Evolutionary conservation across 2,797 vertebrate genomes (phyloP).

Genomic region (Etheostoma nigrum): DNA sequence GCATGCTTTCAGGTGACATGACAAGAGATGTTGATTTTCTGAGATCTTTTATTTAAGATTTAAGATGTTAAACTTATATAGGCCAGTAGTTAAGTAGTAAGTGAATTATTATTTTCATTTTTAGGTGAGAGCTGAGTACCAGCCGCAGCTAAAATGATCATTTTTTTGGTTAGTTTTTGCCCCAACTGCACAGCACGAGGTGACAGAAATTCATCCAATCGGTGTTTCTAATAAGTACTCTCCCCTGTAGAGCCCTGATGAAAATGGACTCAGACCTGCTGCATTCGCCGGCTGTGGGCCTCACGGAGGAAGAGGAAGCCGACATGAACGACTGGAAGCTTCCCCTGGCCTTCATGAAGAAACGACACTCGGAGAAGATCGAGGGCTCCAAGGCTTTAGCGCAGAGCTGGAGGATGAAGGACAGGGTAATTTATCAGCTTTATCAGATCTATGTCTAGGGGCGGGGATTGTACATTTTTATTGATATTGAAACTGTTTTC

Average conservation of each 20-base stretch:
- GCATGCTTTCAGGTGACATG: too few species aligned
- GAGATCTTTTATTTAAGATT: background rate
- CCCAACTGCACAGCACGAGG: background rate
- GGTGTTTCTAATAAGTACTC: slow-evolving; percentile 16
- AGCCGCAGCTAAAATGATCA: background rate
- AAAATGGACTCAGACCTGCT: slow-evolving; percentile 89
- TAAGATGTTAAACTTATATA: background rate
- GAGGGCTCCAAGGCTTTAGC: slow-evolving; percentile 97
- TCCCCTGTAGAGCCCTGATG: slow-evolving; percentile 78
- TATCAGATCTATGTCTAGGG: background rate
- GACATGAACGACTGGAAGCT: slow-evolving; percentile 97
- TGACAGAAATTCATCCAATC: background rate
- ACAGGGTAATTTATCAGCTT: slow-evolving; percentile 87
- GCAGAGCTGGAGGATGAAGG: slow-evolving; percentile 99
- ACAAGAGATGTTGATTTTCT: slow-evolving; percentile 1
- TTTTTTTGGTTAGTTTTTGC: background rate
- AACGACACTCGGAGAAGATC: slow-evolving; percentile 97
- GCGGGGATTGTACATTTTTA: too few species aligned
- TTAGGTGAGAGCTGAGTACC: background rate
- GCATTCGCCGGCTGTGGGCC: slow-evolving; percentile 90
- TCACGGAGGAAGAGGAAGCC: slow-evolving; percentile 92
- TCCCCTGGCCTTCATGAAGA: slow-evolving; percentile 97
- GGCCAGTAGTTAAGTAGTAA: background rate
- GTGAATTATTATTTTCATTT: background rate
- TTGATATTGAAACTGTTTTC: too few species aligned